Evolutionary conservation across 2,888 invertebrate genomes (phyloP), one percentile per base, ranked within the genome.

Genomic region (Tetragonula carbonaria): DNA sequence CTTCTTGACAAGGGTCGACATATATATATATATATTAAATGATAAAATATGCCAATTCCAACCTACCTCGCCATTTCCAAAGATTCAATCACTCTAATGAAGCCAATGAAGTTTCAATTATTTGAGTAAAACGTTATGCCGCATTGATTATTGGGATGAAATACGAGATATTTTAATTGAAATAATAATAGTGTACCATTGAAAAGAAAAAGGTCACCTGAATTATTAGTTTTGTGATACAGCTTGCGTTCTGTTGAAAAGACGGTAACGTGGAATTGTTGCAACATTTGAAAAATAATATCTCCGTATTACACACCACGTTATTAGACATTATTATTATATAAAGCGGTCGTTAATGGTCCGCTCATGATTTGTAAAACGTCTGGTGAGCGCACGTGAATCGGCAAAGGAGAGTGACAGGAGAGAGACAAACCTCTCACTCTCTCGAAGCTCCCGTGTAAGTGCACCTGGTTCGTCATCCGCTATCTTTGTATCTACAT

Each of bases 401-500:
- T 80, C 74, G 74, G 21, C 53, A 16, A 74, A 80, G 28, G 28
- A 28, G 28, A 28, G 80, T 80, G 74, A 75, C 71, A 80, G 80
- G 82, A 82, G 38, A 57, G 80, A 68, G n/a, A 79, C 80, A 74
- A 66, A n/a, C 74, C 73, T n/a, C 57, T 50, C 70, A 28, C 65
- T 59, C 74, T 80, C 63, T 11, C 18, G 28, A 66, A 28, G 70
- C 82, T 80, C 82, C 82, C 57, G 80, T 74, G 71, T 80, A 80
- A 80, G 80, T 73, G 80, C 82, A 80, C 50, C 74, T 50, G 33
- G 80, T 70, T 82, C 74, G 51, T 74, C 74, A 33, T 82, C 63
- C 74, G 57, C 59, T 57, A 70, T 70, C 77, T 74, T 51, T 11
- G n/a, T 53, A 45, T 66, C 78, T 66, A 16, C 6, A 33, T 68